phyloP scores from a whole-genome alignment of 2,113 vertebrate genomes.

The Microcebus ravelobensis region DNA sequence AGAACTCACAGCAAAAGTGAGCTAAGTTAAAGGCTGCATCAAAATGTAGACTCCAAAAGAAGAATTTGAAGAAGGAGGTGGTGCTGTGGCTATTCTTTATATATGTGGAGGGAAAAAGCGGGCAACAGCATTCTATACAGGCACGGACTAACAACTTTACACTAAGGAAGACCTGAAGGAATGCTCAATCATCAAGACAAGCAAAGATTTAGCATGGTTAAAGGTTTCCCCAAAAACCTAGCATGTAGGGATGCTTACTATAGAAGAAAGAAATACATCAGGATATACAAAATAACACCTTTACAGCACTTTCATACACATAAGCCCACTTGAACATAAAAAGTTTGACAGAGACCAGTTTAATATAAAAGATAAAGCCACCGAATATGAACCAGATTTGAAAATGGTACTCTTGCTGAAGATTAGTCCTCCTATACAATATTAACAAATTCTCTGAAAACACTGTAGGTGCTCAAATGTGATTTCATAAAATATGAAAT shows the following conservation, averaged over 20 bases:
- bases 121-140: not conserved
- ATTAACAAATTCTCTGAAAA: constrained; percentile 60
- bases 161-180: constrained; percentile 8
- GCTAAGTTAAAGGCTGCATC: constrained; percentile 19
- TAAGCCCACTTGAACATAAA: constrained; percentile 45
- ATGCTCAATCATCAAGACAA: constrained; percentile 10
- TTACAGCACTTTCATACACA: not conserved
- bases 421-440: constrained; percentile 14
- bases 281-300: constrained; percentile 45
- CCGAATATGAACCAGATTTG: constrained; percentile 42
- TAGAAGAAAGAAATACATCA: constrained; percentile 32
- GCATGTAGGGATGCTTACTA: not conserved
- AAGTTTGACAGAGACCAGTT: constrained; percentile 22
- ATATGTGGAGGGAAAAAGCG: not conserved
- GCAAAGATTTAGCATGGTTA: not conserved
- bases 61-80: not conserved
- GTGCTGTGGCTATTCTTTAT: constrained; percentile 13
- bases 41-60: constrained; percentile 51
- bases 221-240: constrained; percentile 38
- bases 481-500: constrained; percentile 47
- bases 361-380: constrained; percentile 54
- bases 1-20: constrained; percentile 46
- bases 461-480: not conserved
- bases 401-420: constrained; percentile 38
- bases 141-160: constrained; percentile 12